Percentiles rank a stretch among this genome's conserved stretches.
Evolutionary conservation across 2,888 invertebrate species (phyloP).

Genomic region (Aleiodes leptofemur): DNA sequence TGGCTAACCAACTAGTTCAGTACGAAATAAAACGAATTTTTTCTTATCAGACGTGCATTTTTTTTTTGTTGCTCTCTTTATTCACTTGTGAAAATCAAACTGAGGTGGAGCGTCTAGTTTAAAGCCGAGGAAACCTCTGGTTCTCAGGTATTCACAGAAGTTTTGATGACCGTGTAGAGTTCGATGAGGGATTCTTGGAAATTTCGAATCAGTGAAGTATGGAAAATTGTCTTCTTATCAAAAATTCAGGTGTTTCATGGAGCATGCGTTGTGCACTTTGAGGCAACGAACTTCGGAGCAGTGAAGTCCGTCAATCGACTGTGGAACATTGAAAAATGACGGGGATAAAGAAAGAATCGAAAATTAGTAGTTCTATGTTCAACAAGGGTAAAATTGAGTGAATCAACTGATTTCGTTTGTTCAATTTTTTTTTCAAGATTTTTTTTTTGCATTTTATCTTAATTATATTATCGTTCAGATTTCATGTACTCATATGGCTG

Average conservation of each 20-base stretch:
- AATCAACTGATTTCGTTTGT: neutral
- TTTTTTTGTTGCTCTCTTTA: no score
- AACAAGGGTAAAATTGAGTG: slow-evolving; percentile 2
- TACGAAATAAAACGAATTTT: slow-evolving; percentile 25
- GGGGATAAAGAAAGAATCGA: neutral
- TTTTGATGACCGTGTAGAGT: no score
- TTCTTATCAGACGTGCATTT: no score
- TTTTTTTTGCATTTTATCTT: slow-evolving; percentile 5
- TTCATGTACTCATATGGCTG: slow-evolving; percentile 57
- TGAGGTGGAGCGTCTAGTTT: no score
- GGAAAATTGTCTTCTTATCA: neutral
- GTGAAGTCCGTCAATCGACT: neutral
- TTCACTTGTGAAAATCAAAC: no score
- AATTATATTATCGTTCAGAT: slow-evolving; percentile 46
- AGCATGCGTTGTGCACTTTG: slow-evolving; percentile 2
- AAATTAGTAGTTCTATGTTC: neutral
- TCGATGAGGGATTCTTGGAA: no score
- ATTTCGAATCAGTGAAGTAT: neutral
- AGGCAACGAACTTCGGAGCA: neutral
- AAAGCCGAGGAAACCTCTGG: no score
- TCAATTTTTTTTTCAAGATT: neutral
- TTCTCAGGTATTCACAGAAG: no score
- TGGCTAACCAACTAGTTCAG: neutral
- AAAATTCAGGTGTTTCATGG: neutral
- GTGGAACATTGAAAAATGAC: neutral